Evolutionary conservation across 2,113 vertebrate species (phyloP), one percentile per base, ranked within the genome.

Genomic region (Panthera uncia): DNA sequence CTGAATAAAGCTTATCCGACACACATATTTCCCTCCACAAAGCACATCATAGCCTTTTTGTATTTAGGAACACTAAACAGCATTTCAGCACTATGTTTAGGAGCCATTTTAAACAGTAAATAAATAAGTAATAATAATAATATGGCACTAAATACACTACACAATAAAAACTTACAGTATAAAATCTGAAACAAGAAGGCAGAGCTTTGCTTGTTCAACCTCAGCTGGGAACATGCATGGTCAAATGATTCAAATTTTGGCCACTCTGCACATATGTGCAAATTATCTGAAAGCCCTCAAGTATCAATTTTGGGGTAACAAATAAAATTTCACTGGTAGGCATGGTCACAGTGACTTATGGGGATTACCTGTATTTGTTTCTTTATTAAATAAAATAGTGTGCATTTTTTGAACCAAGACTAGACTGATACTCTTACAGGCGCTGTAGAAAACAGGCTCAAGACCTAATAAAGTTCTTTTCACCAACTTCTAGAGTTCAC

Each of bases 191-290:
- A 74, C 14, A 36, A 74, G 14, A 66, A 81, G 6, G 25, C 8
- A 65, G 48, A 84, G 18, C 21, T 27, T 91, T 1, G 0, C 2
- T 83, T 87, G 45, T 63, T 74, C 45, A 88, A 0, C 10, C 23
- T 93, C 74, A n/a, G 0, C 13, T 74, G 21, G 48, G 36, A 55
- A 63, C 8, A 38, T 0, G 18, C 1, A 0, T 0, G 1, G 9
- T 71, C 16, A 91, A 52, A 38, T 11, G 4, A 80, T 5, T 92
- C 13, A 50, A 55, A 18, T 33, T 31, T 45, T 88, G 78, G 11
- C 27, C 57, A 89, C 7, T 65, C 10, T 65, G 19, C 13, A 48
- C 4, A 45, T 57, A 21, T 69, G 10, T 85, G 6, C 7, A 82
- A 96, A 69, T 78, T 18, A 94, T 12, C 31, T 7, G 14, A 68